These are phyloP conservation scores for Perca schrenkii DNA, from an alignment of 2,113 vertebrate genomes.

Conservation along the genomic window DNA sequence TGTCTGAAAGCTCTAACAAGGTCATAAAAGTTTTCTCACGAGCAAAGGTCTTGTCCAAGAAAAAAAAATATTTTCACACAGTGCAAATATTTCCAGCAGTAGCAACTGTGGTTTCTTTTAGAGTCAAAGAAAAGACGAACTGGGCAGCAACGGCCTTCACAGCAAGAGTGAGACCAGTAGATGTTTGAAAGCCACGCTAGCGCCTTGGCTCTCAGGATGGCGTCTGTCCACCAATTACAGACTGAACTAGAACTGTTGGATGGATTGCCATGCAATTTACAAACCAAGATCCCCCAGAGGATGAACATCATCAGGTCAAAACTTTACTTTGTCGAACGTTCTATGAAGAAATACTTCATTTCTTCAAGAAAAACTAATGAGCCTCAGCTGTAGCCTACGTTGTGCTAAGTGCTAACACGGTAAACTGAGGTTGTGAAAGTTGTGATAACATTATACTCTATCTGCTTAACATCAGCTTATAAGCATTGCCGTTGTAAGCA, in stretches of 20 bases:
- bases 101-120: slow-evolving; percentile 27
- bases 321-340: neutral
- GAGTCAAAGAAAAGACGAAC: neutral
- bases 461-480: neutral
- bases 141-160: neutral
- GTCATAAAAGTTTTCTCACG: slow-evolving; percentile 39
- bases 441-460: neutral
- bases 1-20: slow-evolving; percentile 27
- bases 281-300: neutral
- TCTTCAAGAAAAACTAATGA: neutral
- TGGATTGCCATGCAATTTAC: neutral
- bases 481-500: neutral
- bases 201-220: neutral
- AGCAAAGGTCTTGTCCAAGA: slow-evolving; percentile 36
- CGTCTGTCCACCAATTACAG: no score
- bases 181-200: neutral
- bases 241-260: neutral
- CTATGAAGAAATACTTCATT: neutral
- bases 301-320: neutral
- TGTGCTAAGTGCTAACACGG: neutral
- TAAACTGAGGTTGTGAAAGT: neutral
- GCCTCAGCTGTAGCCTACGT: neutral
- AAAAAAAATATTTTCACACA: slow-evolving; percentile 18
- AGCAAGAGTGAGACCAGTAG: neutral
- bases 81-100: slow-evolving; percentile 21